Conservation (phyloP, 2,113 vertebrate species). For the Ahaetulla prasina region DNA sequence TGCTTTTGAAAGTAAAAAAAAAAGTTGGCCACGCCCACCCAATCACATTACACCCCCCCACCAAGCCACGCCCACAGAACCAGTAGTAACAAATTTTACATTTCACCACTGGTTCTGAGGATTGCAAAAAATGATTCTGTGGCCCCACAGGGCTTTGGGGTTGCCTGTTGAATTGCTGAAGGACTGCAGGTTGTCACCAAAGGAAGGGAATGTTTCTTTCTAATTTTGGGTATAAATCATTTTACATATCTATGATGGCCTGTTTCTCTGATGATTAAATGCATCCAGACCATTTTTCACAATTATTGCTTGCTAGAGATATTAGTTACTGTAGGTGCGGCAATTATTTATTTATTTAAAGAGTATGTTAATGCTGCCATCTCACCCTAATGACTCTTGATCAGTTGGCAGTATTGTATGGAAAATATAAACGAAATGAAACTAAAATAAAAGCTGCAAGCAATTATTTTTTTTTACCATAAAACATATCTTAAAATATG, state of each 20-base stretch:
- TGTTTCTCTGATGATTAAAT: background rate
- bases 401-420: background rate
- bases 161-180: background rate
- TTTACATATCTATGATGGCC: background rate
- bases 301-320: background rate
- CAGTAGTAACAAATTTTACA: too few relatives aligned
- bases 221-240: background rate
- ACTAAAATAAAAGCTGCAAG: background rate
- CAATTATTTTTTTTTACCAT: background rate
- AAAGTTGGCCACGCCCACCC: too few relatives aligned
- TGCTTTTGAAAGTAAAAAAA: too few relatives aligned
- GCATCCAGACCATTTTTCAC: background rate
- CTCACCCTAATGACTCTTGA: background rate
- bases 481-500: background rate
- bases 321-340: background rate
- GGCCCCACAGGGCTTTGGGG: background rate
- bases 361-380: background rate
- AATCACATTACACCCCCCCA: too few relatives aligned
- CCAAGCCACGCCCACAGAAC: too few relatives aligned
- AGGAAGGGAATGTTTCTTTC: background rate
- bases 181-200: background rate
- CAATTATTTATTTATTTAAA: background rate
- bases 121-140: background rate
- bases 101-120: background rate
- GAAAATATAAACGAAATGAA: background rate